Evolutionary conservation across 2,888 invertebrate genomes (phyloP), one percentile per base, ranked within the genome.

Genomic region (Himalopsyche kuldschensis): DNA sequence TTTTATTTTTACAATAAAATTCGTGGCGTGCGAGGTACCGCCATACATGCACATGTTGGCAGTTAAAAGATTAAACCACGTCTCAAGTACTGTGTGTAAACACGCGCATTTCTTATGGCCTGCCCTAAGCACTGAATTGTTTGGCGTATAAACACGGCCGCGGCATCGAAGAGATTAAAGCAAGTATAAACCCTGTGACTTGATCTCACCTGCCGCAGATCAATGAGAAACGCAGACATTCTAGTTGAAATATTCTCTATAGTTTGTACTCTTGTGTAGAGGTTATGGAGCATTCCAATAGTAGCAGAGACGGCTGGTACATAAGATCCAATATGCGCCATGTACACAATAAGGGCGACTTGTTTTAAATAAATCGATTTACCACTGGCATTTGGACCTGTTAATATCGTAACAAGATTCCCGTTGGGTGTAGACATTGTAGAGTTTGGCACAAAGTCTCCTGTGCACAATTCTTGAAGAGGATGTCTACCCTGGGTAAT

Each of bases 321-420:
- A 90, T 94, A 98, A 87, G 96, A 95, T 31, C 98, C 98, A 84
- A 98, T 93, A 88, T 98, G 97, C 0, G 97, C 96, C 91, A 98
- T 91, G 89, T 95, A 97, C 2, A 95, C 94, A 87, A 97, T 94
- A 80, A 97, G 88, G 20, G 95, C 95, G 90, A 92, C 90, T 91
- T 97, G 97, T 90, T 97, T 98, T 88, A 98, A 91, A 89, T 96
- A 98, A 35, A 98, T 94, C 84, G 97, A 98, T 90, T 98, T 99
- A 3, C 98, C 98, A 88, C 97, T 96, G 0, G 96, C 95, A 89
- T 98, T 98, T 0, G 98, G 97, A 0, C 98, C 98, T 0, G 97
- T 97, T 6, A 98, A 90, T 78, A 98, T 93, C 88, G 96, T 96
- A 31, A 98, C 93, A 15, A 91, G 89, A 20, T 93, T 93, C 8